Evolutionary conservation across 2,113 vertebrate genomes (phyloP), one percentile per base, ranked within the genome.

Genomic region (Orientallactaga bullata): DNA sequence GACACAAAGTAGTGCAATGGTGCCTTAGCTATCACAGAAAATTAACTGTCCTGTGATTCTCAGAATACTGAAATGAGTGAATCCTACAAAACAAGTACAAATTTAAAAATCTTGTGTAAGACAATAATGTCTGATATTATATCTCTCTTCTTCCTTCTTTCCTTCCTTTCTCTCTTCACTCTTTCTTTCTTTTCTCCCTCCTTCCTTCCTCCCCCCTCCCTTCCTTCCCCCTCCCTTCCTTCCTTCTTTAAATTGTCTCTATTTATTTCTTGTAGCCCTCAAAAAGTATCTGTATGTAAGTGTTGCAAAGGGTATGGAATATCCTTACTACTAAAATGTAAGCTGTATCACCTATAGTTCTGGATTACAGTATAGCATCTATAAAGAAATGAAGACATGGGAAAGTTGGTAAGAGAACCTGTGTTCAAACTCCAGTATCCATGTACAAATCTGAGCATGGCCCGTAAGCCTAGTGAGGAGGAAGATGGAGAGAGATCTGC

Each of bases 51-150:
- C 8, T 30, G 26, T 42, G 61, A 11, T 37, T 80, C 0, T 13
- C 21, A 55, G 15, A 30, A 2, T 12, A 73, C 0, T 37, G 84
- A 77, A 11, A 23, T 0, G 0, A 18, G 6, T 26, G 5, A 4
- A 83, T 86, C 28, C 37, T 66, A 78, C 32, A 86, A 79, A 68
- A 47, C 17, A 65, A 71, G 39, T 32, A 60, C 80, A 81, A 77
- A n/a, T 8, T 16, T 7, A 23, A 47, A 84, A 32, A 6, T 18
- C 20, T n/a, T 66, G 18, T 1, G 26, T 26, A 32, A 37, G 21
- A 66, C 39, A 32, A 9, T 32, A 66, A 32, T 17, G 21, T 23
- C 6, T 66, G 28, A 12, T n/a, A n/a, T n/a, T n/a, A n/a, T n/a
- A n/a, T n/a, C 81, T 68, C 20, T 47, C 11, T 30, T 2, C 26